Percentiles rank a stretch among this genome's conserved stretches.
phyloP scores from a whole-genome alignment of 2,797 vertebrate species.

The Morus bassanus region DNA sequence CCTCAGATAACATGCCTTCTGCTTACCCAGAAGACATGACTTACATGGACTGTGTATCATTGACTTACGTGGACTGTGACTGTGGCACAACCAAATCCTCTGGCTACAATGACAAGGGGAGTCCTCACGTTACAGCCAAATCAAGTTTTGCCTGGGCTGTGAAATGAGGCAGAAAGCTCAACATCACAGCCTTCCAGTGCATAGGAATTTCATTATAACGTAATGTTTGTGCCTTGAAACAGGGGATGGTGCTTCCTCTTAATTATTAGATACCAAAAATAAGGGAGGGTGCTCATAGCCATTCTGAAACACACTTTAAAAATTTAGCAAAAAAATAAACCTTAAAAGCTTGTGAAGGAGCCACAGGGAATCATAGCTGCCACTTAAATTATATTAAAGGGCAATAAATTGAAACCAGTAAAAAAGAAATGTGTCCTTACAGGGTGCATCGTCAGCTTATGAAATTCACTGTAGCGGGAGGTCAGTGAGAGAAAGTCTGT shows the following conservation, averaged over 20 bases:
- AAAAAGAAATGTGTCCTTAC: conserved; percentile 64
- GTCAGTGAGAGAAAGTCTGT: conserved; percentile 45
- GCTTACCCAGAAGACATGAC: background rate
- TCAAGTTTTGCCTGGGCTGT: background rate
- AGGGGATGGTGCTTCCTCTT: background rate
- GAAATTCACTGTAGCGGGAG: conserved; percentile 51
- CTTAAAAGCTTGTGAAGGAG: conserved; percentile 44
- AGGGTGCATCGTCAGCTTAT: conserved; percentile 52
- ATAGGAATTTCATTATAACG: background rate
- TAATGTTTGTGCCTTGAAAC: background rate
- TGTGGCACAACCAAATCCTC: background rate
- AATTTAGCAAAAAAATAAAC: conserved; percentile 32
- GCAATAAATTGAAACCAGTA: conserved; percentile 64
- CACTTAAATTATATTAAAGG: conserved; percentile 62
- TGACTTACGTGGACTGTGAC: background rate
- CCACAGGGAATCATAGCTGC: conserved; percentile 48
- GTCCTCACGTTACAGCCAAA: background rate
- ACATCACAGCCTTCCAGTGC: background rate
- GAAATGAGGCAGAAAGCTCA: background rate
- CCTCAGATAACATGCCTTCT: background rate
- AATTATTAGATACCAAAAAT: background rate
- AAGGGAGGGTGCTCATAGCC: background rate
- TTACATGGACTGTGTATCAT: fast-evolving
- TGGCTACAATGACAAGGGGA: background rate
- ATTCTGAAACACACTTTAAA: background rate